A percentile compares a stretch with the other conserved stretches of the same genome.
phyloP scores from a whole-genome alignment of 2,888 invertebrate genomes.

The Drosophila lutescens region DNA sequence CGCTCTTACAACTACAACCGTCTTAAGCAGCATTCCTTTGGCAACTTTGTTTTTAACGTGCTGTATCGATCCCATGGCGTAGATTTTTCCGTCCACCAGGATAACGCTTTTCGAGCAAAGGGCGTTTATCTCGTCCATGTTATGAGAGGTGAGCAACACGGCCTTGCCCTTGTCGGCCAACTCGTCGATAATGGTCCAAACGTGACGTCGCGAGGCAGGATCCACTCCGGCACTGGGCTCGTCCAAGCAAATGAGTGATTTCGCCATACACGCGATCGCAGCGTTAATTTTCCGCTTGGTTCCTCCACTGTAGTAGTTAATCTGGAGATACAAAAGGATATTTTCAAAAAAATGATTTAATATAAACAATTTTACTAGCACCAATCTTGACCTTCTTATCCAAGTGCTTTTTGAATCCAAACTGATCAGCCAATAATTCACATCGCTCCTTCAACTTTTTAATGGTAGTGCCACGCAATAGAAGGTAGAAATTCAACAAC shows the following conservation, averaged over 20 bases:
- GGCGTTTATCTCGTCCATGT: slow-evolving; percentile 93
- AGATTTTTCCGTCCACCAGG: slow-evolving; percentile 90
- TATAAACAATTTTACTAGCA: neutral
- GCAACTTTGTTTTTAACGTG: slow-evolving; percentile 89
- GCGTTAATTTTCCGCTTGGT: slow-evolving; percentile 89
- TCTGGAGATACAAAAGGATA: neutral
- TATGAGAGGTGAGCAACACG: slow-evolving; percentile 91
- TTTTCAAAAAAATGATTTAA: too few species aligned
- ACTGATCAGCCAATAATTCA: slow-evolving; percentile 82
- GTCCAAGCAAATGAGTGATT: slow-evolving; percentile 88
- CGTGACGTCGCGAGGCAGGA: slow-evolving; percentile 86
- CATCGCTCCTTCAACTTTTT: slow-evolving; percentile 85
- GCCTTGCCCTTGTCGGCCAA: slow-evolving; percentile 88
- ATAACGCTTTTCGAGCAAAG: slow-evolving; percentile 90
- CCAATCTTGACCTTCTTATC: slow-evolving; percentile 85
- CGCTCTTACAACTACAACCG: neutral
- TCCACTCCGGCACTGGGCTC: slow-evolving; percentile 86
- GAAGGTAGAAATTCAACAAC: slow-evolving; percentile 87
- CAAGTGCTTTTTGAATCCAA: slow-evolving; percentile 86
- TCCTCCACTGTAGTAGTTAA: slow-evolving; percentile 87
- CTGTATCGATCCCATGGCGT: slow-evolving; percentile 89
- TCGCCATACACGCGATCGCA: slow-evolving; percentile 88
- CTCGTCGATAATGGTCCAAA: slow-evolving; percentile 89
- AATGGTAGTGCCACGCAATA: slow-evolving; percentile 74
- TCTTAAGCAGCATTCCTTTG: slow-evolving; percentile 43